phyloP scores from a whole-genome alignment of 1,140 invertebrate species.

The Meloidogyne exigua region DNA sequence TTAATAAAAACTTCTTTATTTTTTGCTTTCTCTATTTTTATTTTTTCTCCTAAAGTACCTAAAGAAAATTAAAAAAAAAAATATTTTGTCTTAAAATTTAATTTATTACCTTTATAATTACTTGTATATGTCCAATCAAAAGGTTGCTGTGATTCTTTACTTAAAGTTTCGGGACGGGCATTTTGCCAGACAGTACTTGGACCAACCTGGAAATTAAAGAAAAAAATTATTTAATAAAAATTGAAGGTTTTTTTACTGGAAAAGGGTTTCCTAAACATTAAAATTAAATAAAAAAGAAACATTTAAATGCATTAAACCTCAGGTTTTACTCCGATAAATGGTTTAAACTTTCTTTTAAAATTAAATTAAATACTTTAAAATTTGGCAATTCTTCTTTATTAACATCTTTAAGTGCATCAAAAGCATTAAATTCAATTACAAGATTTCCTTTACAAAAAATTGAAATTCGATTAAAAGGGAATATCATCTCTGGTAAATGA shows the following conservation, averaged over 20 bases:
- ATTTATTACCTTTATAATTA: slow-evolving; percentile 32
- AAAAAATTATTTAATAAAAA: not conserved
- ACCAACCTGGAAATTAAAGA: slow-evolving; percentile 31
- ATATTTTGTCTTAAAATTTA: slow-evolving; percentile 74
- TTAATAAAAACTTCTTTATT: slow-evolving; percentile 74
- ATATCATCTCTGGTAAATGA: slow-evolving; percentile 45
- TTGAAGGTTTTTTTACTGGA: not conserved
- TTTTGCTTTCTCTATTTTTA: slow-evolving; percentile 68
- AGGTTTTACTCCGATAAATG: too few relatives aligned
- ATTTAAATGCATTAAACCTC: too few relatives aligned
- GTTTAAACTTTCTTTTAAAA: too few relatives aligned
- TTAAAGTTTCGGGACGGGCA: slow-evolving; percentile 22
- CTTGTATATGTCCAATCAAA: slow-evolving; percentile 97
- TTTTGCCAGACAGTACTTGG: slow-evolving; percentile 41
- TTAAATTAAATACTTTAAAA: slow-evolving; percentile 44
- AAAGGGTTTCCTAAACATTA: too few relatives aligned
- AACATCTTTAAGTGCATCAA: slow-evolving; percentile 38
- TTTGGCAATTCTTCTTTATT: slow-evolving; percentile 38
- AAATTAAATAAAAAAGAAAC: too few relatives aligned
- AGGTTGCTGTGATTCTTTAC: slow-evolving; percentile 66
- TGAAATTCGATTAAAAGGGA: slow-evolving; percentile 32
- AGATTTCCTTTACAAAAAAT: slow-evolving; percentile 7
- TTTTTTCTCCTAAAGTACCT: slow-evolving; percentile 65
- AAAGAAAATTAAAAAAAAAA: slow-evolving; percentile 63
- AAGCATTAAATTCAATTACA: slow-evolving; percentile 44